Base-by-base conservation (phyloP, 2,888 invertebrate genomes). In the Hecatera dysodea region DNA sequence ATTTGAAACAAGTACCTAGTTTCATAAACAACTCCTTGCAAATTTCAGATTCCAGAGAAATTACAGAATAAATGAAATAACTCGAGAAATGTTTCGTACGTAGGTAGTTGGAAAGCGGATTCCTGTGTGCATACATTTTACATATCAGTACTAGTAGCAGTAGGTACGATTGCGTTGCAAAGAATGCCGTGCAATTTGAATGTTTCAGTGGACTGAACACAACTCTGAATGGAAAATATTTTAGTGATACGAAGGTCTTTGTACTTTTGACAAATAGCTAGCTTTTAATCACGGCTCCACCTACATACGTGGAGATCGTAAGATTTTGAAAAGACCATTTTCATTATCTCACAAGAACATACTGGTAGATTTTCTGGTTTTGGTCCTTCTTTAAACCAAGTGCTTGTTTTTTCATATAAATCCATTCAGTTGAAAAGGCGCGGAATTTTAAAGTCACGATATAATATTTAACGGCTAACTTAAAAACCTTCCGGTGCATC, bases 111-210 rank as follows among this genome's bases (percentile, higher is more conserved):
- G 39, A 29, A 9, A 50, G 17, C 19, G n/a, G 15, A 75, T 53
- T 59, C 57, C 46, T 68, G 46, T 75, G 52, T 46, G 44, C 72
- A 72, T 75, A 46, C 29, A 67, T 52, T 75, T 67, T 59, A n/a
- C 52, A 53, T 75, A 75, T 75, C 52, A 46, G 76, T 75, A 75
- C 67, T 44, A 46, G 76, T n/a, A 27, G 27, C 24, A 8, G n/a
- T 39, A 52, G 24, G 27, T 52, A 62, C 19, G 24, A 27, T 15
- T 52, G 19, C 27, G 11, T 62, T 36, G 33, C 42, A 8, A 70
- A 22, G 22, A 74, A 64, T 71, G 42, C 27, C 42, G 27, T 48
- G 55, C 29, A 52, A 24, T 24, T 52, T 27, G 27, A 66, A 75
- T 42, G 15, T 64, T 70, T 64, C 11, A 70, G 50, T 1, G 11